phyloP scores from a whole-genome alignment of 2,113 vertebrate genomes.

The Sterna hirundo region DNA sequence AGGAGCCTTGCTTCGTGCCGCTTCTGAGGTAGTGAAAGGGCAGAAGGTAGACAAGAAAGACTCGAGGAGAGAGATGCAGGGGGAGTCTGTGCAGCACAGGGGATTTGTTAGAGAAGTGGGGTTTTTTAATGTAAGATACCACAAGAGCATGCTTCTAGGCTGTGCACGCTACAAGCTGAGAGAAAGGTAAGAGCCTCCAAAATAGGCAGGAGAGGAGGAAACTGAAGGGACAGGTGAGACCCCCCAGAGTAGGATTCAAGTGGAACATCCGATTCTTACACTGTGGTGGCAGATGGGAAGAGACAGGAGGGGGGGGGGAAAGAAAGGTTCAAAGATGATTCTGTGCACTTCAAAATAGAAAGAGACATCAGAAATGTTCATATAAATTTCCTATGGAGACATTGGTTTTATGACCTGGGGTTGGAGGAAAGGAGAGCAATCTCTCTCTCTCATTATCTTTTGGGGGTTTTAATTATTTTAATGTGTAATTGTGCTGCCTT shows the following conservation, averaged over 20 bases:
- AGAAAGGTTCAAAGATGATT: not conserved
- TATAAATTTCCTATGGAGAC: not conserved
- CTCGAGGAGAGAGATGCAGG: not conserved
- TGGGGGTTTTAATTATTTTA: not conserved
- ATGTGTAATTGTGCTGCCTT: not conserved
- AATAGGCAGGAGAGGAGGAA: not conserved
- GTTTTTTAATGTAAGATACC: not conserved
- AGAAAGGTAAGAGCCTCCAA: not conserved
- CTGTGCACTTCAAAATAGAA: not conserved
- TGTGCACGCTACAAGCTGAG: not conserved
- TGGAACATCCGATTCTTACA: fast-evolving
- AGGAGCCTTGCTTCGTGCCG: not conserved
- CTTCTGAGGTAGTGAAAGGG: not conserved
- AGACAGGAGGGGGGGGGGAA: not conserved
- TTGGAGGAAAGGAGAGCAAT: not conserved
- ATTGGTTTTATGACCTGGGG: not conserved
- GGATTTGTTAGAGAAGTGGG: not conserved
- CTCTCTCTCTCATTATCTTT: not conserved
- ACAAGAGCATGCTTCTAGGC: not conserved
- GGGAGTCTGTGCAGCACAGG: not conserved
- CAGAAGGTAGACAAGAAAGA: not conserved
- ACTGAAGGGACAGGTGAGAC: not conserved
- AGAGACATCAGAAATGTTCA: not conserved
- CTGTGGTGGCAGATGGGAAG: not conserved
- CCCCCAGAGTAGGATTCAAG: not conserved